Evolutionary conservation across 2,113 vertebrate species (phyloP).

Genomic region (Hemicordylus capensis): DNA sequence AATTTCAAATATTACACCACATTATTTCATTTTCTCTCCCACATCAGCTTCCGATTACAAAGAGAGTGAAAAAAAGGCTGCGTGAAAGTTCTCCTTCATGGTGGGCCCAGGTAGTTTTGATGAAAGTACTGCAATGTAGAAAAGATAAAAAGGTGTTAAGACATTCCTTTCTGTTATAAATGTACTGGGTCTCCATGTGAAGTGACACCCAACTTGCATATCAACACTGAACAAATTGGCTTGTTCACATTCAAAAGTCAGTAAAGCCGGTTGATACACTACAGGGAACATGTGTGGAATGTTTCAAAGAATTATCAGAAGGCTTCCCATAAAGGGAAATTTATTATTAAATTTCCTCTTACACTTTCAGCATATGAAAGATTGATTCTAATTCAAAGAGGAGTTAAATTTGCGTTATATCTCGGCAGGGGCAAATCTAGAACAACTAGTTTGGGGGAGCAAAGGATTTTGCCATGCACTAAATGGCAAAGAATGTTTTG

Average conservation of each 20-base stretch:
- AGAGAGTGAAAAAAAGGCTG: constrained; percentile 27
- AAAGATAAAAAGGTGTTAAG: constrained; percentile 54
- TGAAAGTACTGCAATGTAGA: constrained; percentile 24
- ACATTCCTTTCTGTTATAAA: constrained; percentile 44
- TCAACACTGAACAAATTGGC: constrained; percentile 44
- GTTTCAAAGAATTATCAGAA: constrained; percentile 19
- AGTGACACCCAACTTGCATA: constrained; percentile 39
- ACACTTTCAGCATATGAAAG: constrained; percentile 1
- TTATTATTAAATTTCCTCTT: constrained; percentile 26
- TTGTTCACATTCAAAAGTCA: constrained; percentile 30
- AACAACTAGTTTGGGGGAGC: no score
- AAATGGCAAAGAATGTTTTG: no score
- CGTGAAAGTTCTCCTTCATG: constrained; percentile 30
- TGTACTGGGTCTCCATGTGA: constrained; percentile 19
- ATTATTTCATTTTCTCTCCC: not conserved
- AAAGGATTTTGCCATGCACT: no score
- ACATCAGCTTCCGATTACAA: constrained; percentile 28
- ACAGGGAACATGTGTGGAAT: constrained; percentile 34
- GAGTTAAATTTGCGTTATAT: not conserved
- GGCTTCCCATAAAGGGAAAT: constrained; percentile 21
- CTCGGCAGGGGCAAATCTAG: no score
- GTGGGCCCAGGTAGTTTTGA: constrained; percentile 22
- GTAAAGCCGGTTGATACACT: constrained; percentile 6
- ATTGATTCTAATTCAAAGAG: not conserved
- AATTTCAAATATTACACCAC: constrained; percentile 29